These are phyloP conservation scores for Cebidichthys violaceus DNA, from an alignment of 2,113 vertebrate genomes.

Conservation along the genomic window DNA sequence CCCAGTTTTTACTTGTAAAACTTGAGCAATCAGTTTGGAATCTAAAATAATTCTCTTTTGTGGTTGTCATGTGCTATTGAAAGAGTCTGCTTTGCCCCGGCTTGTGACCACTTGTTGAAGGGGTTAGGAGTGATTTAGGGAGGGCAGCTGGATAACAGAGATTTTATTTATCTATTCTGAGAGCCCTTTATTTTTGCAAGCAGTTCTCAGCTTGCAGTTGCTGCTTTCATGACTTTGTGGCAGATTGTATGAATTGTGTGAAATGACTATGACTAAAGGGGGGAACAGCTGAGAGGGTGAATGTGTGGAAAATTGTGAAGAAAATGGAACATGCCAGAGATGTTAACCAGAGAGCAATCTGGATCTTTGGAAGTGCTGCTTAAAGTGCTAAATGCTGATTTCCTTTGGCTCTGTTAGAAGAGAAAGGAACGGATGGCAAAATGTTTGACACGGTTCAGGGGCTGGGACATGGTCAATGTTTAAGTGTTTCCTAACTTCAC, in stretches of 20 bases:
- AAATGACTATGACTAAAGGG: slow-evolving; percentile 69
- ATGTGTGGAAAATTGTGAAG: slow-evolving; percentile 58
- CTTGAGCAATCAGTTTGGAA: slow-evolving; percentile 77
- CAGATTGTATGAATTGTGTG: slow-evolving; percentile 75
- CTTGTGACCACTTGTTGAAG: slow-evolving; percentile 83
- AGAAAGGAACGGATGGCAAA: slow-evolving; percentile 53
- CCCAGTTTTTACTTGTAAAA: slow-evolving; percentile 81
- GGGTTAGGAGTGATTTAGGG: slow-evolving; percentile 83
- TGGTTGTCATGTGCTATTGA: slow-evolving; percentile 78
- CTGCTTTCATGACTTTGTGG: slow-evolving; percentile 76
- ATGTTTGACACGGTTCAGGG: slow-evolving; percentile 58
- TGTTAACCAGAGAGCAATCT: slow-evolving; percentile 66
- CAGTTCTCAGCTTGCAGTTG: slow-evolving; percentile 81
- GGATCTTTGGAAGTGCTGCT: slow-evolving; percentile 62
- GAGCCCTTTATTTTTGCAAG: slow-evolving; percentile 79
- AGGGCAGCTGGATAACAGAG: slow-evolving; percentile 84
- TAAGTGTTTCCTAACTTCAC: slow-evolving; percentile 20
- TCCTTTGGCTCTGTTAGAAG: slow-evolving; percentile 39
- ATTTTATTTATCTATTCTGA: slow-evolving; percentile 85
- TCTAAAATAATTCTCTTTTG: slow-evolving; percentile 79
- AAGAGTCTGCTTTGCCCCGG: slow-evolving; percentile 74
- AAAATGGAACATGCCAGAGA: slow-evolving; percentile 69
- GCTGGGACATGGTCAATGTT: slow-evolving; percentile 37
- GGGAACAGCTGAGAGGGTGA: slow-evolving; percentile 72
- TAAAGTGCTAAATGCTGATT: slow-evolving; percentile 60